A percentile compares a stretch with the other conserved stretches of the same genome.
Conservation (phyloP, 2,113 vertebrate genomes). For the Ictidomys tridecemlineatus region DNA sequence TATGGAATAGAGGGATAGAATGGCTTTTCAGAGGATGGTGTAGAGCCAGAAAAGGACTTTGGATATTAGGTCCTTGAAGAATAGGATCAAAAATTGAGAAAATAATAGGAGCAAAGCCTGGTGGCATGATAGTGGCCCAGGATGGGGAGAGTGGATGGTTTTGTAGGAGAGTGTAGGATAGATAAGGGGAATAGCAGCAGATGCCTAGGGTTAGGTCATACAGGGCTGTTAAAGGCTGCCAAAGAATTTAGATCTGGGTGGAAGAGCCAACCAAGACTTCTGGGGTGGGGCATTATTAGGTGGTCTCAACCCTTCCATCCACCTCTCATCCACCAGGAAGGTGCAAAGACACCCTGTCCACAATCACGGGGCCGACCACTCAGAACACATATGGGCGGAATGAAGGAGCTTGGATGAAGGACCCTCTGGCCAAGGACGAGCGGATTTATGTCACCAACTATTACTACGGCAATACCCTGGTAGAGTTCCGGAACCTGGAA, state of each 20-base stretch:
- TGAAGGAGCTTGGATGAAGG: constrained; percentile 99
- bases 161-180: accelerated
- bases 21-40: neutral
- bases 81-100: neutral
- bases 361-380: constrained; percentile 94
- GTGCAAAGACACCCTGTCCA: constrained; percentile 97
- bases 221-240: neutral
- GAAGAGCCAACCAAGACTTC: neutral
- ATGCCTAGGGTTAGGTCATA: too few species aligned
- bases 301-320: neutral
- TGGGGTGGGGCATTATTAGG: accelerated
- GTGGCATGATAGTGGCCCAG: neutral
- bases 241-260: neutral
- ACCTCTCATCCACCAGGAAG: constrained; percentile 86
- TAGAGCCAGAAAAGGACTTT: neutral
- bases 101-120: neutral
- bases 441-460: constrained; percentile 97
- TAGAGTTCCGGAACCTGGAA: constrained; percentile 97
- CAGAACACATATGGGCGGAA: constrained; percentile 96
- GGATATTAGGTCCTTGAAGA: neutral
- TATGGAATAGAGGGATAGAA: neutral
- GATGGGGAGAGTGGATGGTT: neutral
- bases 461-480: constrained; percentile 96
- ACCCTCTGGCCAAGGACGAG: constrained; percentile 92
- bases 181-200: too few species aligned